Base-by-base conservation (phyloP, 92 coral and sea anemone species). In the Phenganax marumi region DNA sequence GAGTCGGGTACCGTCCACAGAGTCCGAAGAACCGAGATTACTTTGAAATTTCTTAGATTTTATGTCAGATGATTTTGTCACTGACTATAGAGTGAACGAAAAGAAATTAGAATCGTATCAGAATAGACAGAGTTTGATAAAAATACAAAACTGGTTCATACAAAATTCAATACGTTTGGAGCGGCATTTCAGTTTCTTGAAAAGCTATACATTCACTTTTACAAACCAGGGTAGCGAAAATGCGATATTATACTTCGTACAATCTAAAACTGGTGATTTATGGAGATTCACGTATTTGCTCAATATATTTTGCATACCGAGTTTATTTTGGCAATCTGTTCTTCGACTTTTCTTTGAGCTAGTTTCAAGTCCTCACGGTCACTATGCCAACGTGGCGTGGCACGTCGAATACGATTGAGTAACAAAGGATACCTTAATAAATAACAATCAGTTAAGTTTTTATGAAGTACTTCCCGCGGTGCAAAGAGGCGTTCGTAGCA, bases 341-440 rank as follows among this genome's bases (percentile, higher is more conserved):
- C 99, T 52, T 96, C 99, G 5, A 96, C 91, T 86, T 89, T 90
- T 68, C 95, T 89, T 56, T 96, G 97, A 21, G 99, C 99, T 84
- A 91, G 50, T 88, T 93, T 91, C 25, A 96, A 90, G 81, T 96
- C 91, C 81, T 96, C 99, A 24, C 97, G 89, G 73, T 96, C 99
- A 1, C 82, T 75, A 70, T 91, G 93, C 84, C 93, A 86, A 61
- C 97, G 92, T 14, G 99, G 97, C 46, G 99, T 89, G 48, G 99
- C 89, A 64, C 89, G 93, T 10, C 97, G 96, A 50, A 96, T 96
- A 47, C 99, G 89, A 75, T 93, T 92, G 22, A 96, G 88, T 3
- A 96, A 84, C 56, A 96, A 86, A 8, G 99, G 99, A 83, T 96
- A 96, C 46, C 99, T 92, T 48, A 43, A 57, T 12, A 47, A n/a